Evolutionary conservation across 2,113 vertebrate genomes (phyloP).

Genomic region (Oncorhynchus keta): DNA sequence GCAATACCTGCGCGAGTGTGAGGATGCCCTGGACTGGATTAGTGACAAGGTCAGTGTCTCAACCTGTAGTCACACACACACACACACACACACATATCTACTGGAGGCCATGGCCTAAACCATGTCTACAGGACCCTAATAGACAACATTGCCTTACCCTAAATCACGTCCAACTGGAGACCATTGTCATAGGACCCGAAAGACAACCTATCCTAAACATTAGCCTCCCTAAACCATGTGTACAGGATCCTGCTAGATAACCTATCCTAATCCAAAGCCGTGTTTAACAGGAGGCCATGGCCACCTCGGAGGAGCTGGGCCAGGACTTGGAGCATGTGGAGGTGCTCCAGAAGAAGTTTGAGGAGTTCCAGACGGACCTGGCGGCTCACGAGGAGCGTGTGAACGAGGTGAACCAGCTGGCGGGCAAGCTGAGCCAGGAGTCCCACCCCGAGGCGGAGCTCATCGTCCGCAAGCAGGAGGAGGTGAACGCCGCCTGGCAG

Average conservation of each 20-base stretch:
- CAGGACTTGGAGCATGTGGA: conserved; percentile 97
- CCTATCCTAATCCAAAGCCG: too few species aligned
- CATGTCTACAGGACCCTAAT: too few species aligned
- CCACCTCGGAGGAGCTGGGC: conserved; percentile 94
- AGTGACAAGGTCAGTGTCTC: conserved; percentile 86
- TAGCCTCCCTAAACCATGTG: too few species aligned
- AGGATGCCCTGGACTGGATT: conserved; percentile 98
- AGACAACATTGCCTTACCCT: too few species aligned
- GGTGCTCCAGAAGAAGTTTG: conserved; percentile 98
- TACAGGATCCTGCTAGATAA: too few species aligned
- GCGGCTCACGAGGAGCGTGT: conserved; percentile 97
- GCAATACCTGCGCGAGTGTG: conserved; percentile 93
- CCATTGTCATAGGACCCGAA: too few species aligned
- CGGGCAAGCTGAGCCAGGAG: conserved; percentile 88
- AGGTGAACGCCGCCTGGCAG: conserved; percentile 94
- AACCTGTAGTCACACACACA: neutral
- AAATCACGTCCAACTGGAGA: conserved; percentile 57
- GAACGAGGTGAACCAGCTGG: conserved; percentile 96
- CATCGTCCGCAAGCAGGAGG: conserved; percentile 91
- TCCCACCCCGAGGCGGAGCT: conserved; percentile 88
- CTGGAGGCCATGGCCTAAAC: neutral
- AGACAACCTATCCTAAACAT: too few species aligned
- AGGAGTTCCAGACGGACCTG: conserved; percentile 97
- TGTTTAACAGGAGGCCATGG: conserved; percentile 81
- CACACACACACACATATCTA: neutral